A percentile compares a stretch with the other conserved stretches of the same genome.
Conservation (phyloP, 2,113 vertebrate species). For the Camelus dromedarius region DNA sequence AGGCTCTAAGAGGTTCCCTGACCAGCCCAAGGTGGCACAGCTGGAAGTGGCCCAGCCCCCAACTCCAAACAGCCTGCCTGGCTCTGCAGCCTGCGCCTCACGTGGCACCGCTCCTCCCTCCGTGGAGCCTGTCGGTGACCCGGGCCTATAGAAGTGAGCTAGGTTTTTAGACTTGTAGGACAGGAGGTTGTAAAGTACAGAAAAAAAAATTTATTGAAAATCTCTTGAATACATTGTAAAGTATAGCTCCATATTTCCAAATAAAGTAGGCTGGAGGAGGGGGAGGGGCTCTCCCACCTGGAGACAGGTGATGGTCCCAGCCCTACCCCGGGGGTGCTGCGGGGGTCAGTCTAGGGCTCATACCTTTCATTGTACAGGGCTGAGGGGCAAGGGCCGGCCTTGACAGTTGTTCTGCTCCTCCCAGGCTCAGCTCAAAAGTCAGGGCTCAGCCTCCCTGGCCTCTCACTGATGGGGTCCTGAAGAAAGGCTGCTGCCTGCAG, state of each 20-base stretch:
- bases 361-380: neutral
- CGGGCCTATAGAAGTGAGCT: neutral
- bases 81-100: too few species aligned
- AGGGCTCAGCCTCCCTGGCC: neutral
- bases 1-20: neutral
- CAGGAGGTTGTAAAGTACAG: slow-evolving; percentile 78
- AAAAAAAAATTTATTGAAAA: slow-evolving; percentile 89
- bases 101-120: neutral
- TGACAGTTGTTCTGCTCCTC: neutral
- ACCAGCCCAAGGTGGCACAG: neutral
- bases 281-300: neutral
- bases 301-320: neutral
- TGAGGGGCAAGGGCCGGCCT: neutral
- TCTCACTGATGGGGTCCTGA: neutral
- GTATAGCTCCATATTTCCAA: slow-evolving; percentile 82
- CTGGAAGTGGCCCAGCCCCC: neutral
- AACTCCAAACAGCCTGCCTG: neutral
- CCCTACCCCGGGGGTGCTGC: neutral
- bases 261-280: slow-evolving; percentile 51
- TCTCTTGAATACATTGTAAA: slow-evolving; percentile 82
- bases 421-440: neutral
- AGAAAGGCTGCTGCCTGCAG: slow-evolving; percentile 32
- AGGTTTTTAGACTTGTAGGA: neutral
- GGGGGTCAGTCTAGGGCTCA: neutral
- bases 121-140: neutral